phyloP scores from a whole-genome alignment of 2,888 invertebrate species.

The Polymixis lichenea region DNA sequence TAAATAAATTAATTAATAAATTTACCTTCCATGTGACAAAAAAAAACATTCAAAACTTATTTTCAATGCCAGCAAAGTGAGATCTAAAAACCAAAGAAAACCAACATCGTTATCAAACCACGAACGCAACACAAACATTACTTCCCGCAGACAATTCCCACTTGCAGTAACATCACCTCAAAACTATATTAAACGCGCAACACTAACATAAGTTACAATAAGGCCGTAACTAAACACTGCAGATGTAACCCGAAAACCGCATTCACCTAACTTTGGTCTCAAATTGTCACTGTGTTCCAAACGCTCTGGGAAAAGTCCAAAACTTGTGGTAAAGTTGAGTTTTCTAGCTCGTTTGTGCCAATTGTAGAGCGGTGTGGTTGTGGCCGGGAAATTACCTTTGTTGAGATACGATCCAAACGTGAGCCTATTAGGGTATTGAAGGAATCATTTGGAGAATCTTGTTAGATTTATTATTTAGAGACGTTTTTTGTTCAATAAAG shows the following conservation, averaged over 20 bases:
- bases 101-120: not conserved
- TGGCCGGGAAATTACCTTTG: slow-evolving; percentile 73
- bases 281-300: slow-evolving; percentile 71
- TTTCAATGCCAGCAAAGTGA: not conserved
- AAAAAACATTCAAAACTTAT: not conserved
- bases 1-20: no score
- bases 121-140: not conserved
- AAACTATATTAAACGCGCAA: slow-evolving; percentile 40
- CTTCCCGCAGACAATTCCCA: slow-evolving; percentile 5
- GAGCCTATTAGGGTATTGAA: slow-evolving; percentile 53
- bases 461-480: slow-evolving; percentile 21
- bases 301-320: slow-evolving; percentile 67
- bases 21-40: not conserved
- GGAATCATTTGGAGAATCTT: slow-evolving; percentile 35
- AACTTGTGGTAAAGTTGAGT: slow-evolving; percentile 74
- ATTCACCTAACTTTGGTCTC: slow-evolving; percentile 70
- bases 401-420: slow-evolving; percentile 66
- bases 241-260: slow-evolving; percentile 68
- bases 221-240: slow-evolving; percentile 62
- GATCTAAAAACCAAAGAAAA: not conserved
- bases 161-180: slow-evolving; percentile 23
- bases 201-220: slow-evolving; percentile 60
- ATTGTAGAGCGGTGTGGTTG: slow-evolving; percentile 74
- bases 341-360: slow-evolving; percentile 77
- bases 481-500: not conserved